Conservation (phyloP, 1,140 invertebrate genomes). For the Apis dorsata region DNA sequence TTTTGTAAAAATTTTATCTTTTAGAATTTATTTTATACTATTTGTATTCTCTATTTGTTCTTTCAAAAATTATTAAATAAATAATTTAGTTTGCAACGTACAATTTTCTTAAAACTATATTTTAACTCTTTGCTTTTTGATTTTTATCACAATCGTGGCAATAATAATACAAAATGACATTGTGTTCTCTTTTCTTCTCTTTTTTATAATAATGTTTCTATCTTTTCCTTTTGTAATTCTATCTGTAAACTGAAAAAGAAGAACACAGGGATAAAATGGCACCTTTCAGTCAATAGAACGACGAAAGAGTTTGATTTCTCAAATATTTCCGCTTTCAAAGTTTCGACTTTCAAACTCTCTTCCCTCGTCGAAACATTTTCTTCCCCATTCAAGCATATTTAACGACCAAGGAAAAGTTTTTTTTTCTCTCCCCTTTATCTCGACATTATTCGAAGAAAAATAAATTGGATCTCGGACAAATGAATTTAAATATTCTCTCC, state of each 20-base stretch:
- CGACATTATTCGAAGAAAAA: background rate
- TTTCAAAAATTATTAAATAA: no score
- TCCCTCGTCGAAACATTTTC: background rate
- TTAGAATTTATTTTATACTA: background rate
- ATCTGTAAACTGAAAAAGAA: background rate
- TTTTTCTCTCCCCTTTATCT: background rate
- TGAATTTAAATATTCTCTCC: background rate
- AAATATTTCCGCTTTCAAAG: constrained; percentile 23
- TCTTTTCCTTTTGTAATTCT: background rate
- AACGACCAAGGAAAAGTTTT: no score
- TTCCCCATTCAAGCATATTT: background rate
- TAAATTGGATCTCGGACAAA: background rate
- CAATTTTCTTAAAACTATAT: no score
- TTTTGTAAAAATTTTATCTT: no score
- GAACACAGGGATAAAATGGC: background rate
- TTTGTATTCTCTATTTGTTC: background rate
- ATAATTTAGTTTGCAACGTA: background rate
- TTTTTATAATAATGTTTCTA: background rate
- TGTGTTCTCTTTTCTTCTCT: background rate
- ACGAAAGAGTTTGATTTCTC: background rate
- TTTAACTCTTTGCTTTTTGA: background rate
- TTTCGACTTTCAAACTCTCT: background rate
- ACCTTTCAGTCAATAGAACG: constrained; percentile 23
- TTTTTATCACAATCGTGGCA: background rate
- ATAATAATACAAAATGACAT: constrained; percentile 11